Base-by-base conservation (phyloP, 2,888 invertebrate genomes). In the Hesperia comma region DNA sequence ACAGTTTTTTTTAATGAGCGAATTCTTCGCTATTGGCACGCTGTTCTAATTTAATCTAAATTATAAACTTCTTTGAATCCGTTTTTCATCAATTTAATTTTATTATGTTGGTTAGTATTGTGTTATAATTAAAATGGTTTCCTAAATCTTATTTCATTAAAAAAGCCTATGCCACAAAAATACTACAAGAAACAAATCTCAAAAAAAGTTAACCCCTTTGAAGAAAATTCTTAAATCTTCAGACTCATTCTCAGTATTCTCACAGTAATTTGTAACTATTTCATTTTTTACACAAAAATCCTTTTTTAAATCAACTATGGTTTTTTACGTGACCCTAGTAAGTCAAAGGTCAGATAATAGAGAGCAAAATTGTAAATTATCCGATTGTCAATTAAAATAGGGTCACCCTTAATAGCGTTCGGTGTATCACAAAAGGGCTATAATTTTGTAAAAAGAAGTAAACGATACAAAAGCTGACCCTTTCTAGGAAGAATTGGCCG, bases 401-500 rank as follows among this genome's bases (percentile, higher is more conserved):
- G 81, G 83, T 82, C 83, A 84, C 73, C 74, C 69, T 69, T 72
- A 70, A 17, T 56, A 61, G 12, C 71, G 49, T 69, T 70, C 55
- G 77, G 83, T 83, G 81, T 84, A 81, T 84, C 80, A 86, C 83
- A 85, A 86, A 79, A 71, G 75, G 71, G 41, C 80, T 69, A 75
- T 81, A 82, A 84, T 82, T 86, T 79, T 74, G 67, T 68, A 72
- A 75, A 75, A 75, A 74, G 68, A 70, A 77, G 63, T 64, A 63
- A 75, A 73, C 73, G 73, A 70, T 75, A 84, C 78, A 82, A 80
- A 71, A 74, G 71, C 73, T 91, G 90, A 90, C 90, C 90, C 87
- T 87, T 88, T 82, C 88, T 88, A 81, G 82, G 79, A 86, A 84
- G 81, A 78, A 73, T 75, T 79, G 55, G 81, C 83, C 81, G 74